A percentile compares a stretch with the other conserved stretches of the same genome.
Conservation (phyloP, 2,888 invertebrate species). For the Chaetogeoica ovagalla region DNA sequence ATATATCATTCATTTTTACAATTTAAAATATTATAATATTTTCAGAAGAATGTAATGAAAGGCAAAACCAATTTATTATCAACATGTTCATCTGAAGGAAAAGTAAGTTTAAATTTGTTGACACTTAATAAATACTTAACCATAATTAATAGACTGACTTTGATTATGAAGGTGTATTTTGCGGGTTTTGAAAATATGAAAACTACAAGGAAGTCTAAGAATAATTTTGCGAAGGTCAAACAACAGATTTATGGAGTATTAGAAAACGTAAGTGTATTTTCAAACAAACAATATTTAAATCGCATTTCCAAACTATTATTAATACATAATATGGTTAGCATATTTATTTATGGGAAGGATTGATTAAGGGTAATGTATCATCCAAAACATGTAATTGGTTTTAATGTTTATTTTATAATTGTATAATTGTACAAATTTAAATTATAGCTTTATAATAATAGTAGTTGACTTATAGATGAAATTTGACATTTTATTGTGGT, state of each 20-base stretch:
- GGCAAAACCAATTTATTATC: background rate
- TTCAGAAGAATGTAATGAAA: constrained; percentile 24
- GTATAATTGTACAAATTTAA: too few species aligned
- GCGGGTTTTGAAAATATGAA: background rate
- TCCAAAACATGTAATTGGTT: too few species aligned
- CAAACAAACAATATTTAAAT: background rate
- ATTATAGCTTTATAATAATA: too few species aligned
- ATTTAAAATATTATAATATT: background rate
- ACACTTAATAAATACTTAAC: background rate
- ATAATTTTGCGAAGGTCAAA: constrained; percentile 2
- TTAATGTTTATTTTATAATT: too few species aligned
- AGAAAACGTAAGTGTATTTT: background rate
- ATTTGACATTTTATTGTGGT: too few species aligned
- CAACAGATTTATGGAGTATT: constrained; percentile 13
- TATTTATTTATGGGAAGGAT: too few species aligned
- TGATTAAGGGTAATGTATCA: too few species aligned
- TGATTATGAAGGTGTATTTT: background rate
- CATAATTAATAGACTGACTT: background rate
- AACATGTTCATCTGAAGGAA: background rate
- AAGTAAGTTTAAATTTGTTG: constrained; percentile 4
- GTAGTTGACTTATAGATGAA: too few species aligned
- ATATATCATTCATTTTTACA: background rate
- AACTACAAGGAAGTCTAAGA: background rate
- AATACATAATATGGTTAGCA: too few species aligned
- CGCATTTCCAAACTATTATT: background rate